Conservation (phyloP, 2,888 invertebrate genomes). For the Galerucella nymphaeae region DNA sequence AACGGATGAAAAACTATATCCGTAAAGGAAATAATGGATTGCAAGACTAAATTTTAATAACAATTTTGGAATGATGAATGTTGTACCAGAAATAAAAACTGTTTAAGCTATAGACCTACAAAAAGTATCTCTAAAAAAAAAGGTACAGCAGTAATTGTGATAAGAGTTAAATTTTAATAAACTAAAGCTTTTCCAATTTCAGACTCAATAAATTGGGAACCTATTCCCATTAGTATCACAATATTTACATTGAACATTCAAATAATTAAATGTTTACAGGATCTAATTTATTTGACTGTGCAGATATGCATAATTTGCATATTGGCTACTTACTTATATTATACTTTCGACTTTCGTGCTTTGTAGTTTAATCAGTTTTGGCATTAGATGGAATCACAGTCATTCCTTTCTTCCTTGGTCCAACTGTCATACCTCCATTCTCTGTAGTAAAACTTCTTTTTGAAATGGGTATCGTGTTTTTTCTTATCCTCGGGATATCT, state of each 20-base stretch:
- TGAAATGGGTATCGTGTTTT: conserved; percentile 76
- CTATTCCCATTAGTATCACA: background rate
- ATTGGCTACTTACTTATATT: background rate
- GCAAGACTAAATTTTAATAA: too few relatives aligned
- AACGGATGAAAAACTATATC: too few relatives aligned
- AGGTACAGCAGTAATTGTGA: background rate
- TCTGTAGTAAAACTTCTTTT: conserved; percentile 82
- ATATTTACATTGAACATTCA: background rate
- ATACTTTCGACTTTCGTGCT: conserved; percentile 8
- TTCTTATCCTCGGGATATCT: conserved; percentile 66
- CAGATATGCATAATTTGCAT: background rate
- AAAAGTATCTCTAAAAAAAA: background rate
- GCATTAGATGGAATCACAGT: conserved; percentile 30
- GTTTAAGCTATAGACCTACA: background rate
- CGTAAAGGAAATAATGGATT: too few relatives aligned
- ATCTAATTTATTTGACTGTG: background rate
- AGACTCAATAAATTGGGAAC: background rate
- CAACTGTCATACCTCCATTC: conserved; percentile 70
- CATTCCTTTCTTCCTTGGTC: conserved; percentile 57
- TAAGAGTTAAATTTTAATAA: background rate
- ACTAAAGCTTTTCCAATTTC: conserved; percentile 1
- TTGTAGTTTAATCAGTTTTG: conserved; percentile 3
- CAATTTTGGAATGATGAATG: too few relatives aligned
- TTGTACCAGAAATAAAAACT: background rate
- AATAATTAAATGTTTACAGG: background rate